Percentiles rank a stretch among this genome's conserved stretches.
Evolutionary conservation across 2,113 vertebrate species (phyloP).

Genomic region (Plotosus lineatus): DNA sequence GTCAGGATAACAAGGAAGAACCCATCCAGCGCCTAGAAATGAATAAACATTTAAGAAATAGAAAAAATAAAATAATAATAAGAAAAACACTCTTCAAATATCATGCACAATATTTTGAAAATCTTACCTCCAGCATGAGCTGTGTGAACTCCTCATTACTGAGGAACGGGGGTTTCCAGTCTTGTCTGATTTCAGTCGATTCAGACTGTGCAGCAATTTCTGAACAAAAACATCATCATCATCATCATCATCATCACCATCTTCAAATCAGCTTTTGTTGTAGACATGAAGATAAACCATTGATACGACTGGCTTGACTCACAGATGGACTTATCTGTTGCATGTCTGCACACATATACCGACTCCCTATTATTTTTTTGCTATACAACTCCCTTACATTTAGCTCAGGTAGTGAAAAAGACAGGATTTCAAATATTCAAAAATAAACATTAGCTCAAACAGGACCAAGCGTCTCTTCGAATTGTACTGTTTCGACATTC

Average conservation of each 20-base stretch:
- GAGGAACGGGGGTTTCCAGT: constrained; percentile 98
- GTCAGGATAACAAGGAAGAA: constrained; percentile 98
- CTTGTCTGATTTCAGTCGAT: constrained; percentile 94
- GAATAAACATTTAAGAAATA: not conserved
- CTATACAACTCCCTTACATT: no score
- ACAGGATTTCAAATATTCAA: no score
- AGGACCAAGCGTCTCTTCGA: no score
- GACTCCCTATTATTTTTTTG: not conserved
- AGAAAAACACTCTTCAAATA: not conserved
- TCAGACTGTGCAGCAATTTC: constrained; percentile 95
- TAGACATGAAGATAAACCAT: not conserved
- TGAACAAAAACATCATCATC: constrained; percentile 56
- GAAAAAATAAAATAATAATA: not conserved
- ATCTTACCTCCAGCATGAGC: constrained; percentile 95
- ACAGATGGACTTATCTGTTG: not conserved
- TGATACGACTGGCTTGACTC: not conserved
- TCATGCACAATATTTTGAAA: not conserved
- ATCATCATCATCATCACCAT: constrained; percentile 1
- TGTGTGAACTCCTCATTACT: constrained; percentile 98
- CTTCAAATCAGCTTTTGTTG: not conserved
- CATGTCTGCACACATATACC: not conserved
- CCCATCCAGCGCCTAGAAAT: constrained; percentile 88
- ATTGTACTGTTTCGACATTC: no score
- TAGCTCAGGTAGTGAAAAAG: no score
- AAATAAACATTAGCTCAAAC: no score